These are phyloP conservation scores for Haliclona indistincta DNA, from an alignment of 37 sponge, comb jelly and placozoan genomes.

Conservation along the genomic window DNA sequence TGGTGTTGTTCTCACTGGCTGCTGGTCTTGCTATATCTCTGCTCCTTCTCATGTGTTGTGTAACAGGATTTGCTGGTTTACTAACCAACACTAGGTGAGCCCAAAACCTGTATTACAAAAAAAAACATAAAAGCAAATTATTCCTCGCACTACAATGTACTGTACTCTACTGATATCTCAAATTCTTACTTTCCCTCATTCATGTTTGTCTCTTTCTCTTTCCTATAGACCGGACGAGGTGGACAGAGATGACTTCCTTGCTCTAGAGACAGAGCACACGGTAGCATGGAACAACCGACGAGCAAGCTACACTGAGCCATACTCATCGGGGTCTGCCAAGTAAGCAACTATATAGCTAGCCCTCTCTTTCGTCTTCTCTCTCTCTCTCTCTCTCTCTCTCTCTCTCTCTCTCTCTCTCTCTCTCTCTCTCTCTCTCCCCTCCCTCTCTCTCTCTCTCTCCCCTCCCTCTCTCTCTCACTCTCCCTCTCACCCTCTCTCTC, in stretches of 20 bases:
- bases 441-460: too few species aligned
- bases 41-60: constrained; percentile 22
- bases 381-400: too few species aligned
- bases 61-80: constrained; percentile 43
- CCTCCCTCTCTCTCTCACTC: too few species aligned
- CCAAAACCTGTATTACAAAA: too few species aligned
- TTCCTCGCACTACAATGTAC: too few species aligned
- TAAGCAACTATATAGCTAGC: neutral
- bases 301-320: constrained; percentile 3
- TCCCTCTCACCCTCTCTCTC: too few species aligned
- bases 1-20: constrained; percentile 46
- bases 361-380: constrained; percentile 4
- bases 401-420: too few species aligned
- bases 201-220: neutral
- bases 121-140: too few species aligned
- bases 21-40: constrained; percentile 25
- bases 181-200: neutral
- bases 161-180: neutral
- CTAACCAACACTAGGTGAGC: neutral
- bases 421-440: too few species aligned
- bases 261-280: neutral
- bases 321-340: neutral
- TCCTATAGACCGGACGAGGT: neutral
- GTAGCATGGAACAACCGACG: neutral
- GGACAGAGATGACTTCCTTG: constrained; percentile 2